Evolutionary conservation across 2,113 vertebrate genomes (phyloP).

Genomic region (Opisthocomus hoazin): DNA sequence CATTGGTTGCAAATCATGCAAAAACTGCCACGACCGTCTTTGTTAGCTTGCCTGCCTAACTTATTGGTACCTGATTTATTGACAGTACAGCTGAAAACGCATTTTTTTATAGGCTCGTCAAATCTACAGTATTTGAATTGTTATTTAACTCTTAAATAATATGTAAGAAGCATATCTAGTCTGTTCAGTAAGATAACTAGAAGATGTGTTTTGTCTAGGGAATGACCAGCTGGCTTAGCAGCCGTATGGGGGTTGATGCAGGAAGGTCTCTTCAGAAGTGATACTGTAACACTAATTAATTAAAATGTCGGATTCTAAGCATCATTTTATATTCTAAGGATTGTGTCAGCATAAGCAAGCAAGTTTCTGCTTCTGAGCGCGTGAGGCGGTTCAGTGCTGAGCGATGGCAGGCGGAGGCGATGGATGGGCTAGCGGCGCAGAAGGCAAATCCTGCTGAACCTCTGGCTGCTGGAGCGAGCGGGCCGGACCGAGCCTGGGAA

Average conservation of each 20-base stretch:
- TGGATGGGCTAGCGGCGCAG: fast-evolving
- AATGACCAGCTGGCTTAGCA: neutral
- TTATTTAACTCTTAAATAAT: neutral
- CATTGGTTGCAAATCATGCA: neutral
- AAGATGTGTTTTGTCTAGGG: neutral
- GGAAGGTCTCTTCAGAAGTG: neutral
- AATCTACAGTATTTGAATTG: neutral
- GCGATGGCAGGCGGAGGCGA: fast-evolving
- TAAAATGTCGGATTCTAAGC: neutral
- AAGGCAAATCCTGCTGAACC: neutral
- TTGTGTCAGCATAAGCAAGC: neutral
- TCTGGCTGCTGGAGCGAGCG: neutral
- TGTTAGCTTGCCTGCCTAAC: neutral
- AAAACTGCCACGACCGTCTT: neutral
- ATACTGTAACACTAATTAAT: neutral
- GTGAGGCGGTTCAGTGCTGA: neutral
- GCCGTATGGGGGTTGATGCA: neutral
- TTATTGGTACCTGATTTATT: no score
- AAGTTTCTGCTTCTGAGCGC: neutral
- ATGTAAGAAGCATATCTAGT: neutral
- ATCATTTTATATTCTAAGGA: neutral
- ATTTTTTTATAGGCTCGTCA: neutral
- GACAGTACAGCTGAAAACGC: neutral
- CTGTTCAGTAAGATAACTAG: neutral
- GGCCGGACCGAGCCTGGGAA: fast-evolving